These are phyloP conservation scores for Dryocosmus kuriphilus DNA, from an alignment of 2,888 invertebrate genomes.

Conservation along the genomic window DNA sequence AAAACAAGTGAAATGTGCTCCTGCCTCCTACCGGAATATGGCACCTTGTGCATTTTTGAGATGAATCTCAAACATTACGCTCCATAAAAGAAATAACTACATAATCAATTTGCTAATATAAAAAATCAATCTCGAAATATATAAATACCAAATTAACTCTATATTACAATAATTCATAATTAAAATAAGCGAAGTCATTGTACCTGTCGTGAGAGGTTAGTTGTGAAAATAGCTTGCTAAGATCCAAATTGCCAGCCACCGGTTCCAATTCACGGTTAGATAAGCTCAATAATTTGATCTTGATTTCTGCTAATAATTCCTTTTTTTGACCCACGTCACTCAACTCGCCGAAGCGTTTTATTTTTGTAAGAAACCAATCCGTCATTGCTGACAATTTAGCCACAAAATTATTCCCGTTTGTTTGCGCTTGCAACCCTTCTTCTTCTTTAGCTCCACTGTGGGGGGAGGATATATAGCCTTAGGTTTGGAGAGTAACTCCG, in stretches of 20 bases:
- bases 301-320: slow-evolving; percentile 64
- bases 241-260: slow-evolving; percentile 61
- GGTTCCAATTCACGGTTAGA: slow-evolving; percentile 60
- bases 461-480: no score
- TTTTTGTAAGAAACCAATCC: slow-evolving; percentile 66
- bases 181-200: slow-evolving; percentile 61
- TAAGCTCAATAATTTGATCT: slow-evolving; percentile 64
- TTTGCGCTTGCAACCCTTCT: not conserved
- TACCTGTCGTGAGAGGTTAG: slow-evolving; percentile 70
- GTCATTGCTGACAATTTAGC: slow-evolving; percentile 49
- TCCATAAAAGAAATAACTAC: not conserved
- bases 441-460: no score
- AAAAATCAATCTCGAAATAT: not conserved
- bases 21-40: slow-evolving; percentile 11
- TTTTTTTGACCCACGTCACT: slow-evolving; percentile 61
- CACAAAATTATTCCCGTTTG: not conserved
- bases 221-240: slow-evolving; percentile 62
- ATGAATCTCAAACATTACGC: not conserved
- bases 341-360: slow-evolving; percentile 61
- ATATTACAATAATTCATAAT: slow-evolving; percentile 14
- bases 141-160: not conserved
- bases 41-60: not conserved
- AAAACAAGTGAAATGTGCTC: not conserved
- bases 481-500: no score
- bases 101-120: not conserved